Base-by-base conservation (phyloP, 2,888 invertebrate species). In the Harpagoxenus sublaevis region DNA sequence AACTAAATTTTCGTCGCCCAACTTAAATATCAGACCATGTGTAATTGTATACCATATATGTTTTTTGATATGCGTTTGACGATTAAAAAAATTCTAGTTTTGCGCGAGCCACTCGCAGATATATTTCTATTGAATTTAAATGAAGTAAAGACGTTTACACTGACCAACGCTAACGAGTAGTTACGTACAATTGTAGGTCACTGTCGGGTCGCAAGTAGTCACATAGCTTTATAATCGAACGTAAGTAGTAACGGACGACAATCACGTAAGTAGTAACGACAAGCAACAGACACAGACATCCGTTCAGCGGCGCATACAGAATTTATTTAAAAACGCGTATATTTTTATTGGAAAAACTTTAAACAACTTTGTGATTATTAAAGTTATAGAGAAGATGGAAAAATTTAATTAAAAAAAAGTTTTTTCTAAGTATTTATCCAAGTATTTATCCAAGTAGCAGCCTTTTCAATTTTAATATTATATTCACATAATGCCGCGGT, bases 251-350 rank as follows among this genome's bases (percentile, higher is more conserved):
- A 74, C 42, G 9, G 8, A 39, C 28, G 42, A 78, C 55, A 73
- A 73, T 53, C 53, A 55, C 53, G 39, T 66, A 55, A 68, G 42
- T 53, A 68, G n/a, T 68, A 60, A 74, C 42, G 18, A 68, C 53
- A 53, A 68, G 28, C 12, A 66, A 28, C 1, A 39, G n/a, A 51
- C 12, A 10, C 45, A 45, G 48, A 75, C 15, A 60, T 75, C 3
- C 4, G 9, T 60, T 53, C 31, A 48, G 12, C 18, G 35, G 39
- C 45, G 10, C 12, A 42, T 42, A 4, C 5, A 31, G 4, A 23
- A 39, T 23, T 77, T 10, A n/a, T 51, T n/a, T 23, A 48, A 74
- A 42, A 48, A 42, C 9, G 2, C 18, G 3, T 15, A 48, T 28
- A 1, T 53, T 35, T 71, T 70, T 51, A 51, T 51, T 53, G 53